Conservation (phyloP, 2,113 vertebrate genomes). For the Conger conger region DNA sequence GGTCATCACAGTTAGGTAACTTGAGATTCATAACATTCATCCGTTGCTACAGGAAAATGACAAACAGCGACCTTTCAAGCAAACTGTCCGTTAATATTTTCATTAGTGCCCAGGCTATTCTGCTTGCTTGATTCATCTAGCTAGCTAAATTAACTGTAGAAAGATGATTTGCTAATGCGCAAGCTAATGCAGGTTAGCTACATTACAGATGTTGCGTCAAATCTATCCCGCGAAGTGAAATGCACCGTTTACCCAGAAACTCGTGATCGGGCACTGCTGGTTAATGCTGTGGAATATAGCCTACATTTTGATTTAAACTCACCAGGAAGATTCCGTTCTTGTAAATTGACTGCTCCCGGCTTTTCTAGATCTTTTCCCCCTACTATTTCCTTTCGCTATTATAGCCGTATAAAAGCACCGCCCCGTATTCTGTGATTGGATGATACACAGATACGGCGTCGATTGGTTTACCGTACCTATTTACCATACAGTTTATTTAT, state of each 20-base stretch:
- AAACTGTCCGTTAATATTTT: too few relatives aligned
- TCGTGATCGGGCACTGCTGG: too few relatives aligned
- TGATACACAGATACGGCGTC: not conserved
- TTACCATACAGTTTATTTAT: not conserved
- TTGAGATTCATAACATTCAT: not conserved
- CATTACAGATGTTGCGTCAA: not conserved
- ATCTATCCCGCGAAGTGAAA: not conserved
- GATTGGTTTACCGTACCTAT: not conserved
- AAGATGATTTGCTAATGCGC: not conserved
- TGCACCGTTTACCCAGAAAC: too few relatives aligned
- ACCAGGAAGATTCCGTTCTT: too few relatives aligned
- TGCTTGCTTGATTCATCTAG: not conserved
- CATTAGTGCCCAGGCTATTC: too few relatives aligned
- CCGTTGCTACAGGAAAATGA: not conserved
- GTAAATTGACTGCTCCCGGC: not conserved
- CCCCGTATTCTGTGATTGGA: slow-evolving; percentile 15
- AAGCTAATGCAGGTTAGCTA: not conserved
- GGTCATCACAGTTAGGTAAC: not conserved
- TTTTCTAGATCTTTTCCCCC: not conserved
- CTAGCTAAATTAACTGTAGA: not conserved
- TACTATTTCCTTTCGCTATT: not conserved
- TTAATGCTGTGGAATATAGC: too few relatives aligned
- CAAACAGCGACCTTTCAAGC: not conserved
- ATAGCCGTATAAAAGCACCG: not conserved
- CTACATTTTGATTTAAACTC: too few relatives aligned